Base-by-base conservation (phyloP, 2,888 invertebrate genomes). In the Axea sp. region DNA sequence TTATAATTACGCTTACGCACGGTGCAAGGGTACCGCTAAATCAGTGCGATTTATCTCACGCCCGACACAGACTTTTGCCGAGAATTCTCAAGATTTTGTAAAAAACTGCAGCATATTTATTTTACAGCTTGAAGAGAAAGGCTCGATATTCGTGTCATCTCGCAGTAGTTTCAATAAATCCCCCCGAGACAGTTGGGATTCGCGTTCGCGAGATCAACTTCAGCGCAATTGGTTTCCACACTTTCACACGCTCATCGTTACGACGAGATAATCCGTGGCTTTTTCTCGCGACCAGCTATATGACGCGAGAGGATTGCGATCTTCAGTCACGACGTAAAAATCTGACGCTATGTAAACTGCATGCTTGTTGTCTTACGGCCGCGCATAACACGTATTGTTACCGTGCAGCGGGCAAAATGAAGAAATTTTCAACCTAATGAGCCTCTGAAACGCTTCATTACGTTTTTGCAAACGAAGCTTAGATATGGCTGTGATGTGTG, bases 231-330 rank as follows among this genome's bases (percentile, higher is more conserved):
- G 64, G 57, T 59, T 57, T 75, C 75, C 73, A 62, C 74, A 76
- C 77, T 77, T 77, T 77, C 73, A 71, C 75, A 64, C 47, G 69
- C 22, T 47, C 45, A 45, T 65, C 24, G n/a, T 7, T 14, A 15
- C 28, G 30, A 55, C 43, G 37, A 65, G 53, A 53, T 64, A 53
- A 43, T 39, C 28, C 22, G 39, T 31, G 22, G 43, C 31, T 53
- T 11, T 9, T 24, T 15, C 15, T 35, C 12, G 45, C 43, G 17
- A 30, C 5, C 28, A 41, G 17, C 24, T 30, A 31, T n/a, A n/a
- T 31, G 62, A 49, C 41, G 62, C 41, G 15, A 4, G 9, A 14
- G 45, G 47, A 47, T 47, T 47, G 14, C 9, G 35, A 47, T 47
- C 51, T 51, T 15, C 14, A 24, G 35, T 51, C 51, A 51, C 35